Conservation (phyloP, 2,888 invertebrate genomes). For the Congeria kusceri region DNA sequence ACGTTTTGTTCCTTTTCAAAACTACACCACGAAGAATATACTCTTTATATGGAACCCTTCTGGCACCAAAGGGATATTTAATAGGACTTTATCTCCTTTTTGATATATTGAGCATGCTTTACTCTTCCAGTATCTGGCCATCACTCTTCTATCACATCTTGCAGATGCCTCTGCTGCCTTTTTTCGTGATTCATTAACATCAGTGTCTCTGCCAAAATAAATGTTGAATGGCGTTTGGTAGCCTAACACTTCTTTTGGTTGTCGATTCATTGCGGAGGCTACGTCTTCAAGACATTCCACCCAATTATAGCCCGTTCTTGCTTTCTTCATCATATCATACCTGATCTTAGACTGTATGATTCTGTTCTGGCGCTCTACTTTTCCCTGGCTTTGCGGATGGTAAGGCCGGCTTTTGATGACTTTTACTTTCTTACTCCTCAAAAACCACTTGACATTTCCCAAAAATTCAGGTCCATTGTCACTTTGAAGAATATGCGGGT, state of each 20-base stretch:
- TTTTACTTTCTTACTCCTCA: neutral
- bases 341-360: conserved; percentile 12
- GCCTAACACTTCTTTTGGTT: conserved; percentile 26
- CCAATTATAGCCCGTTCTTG: conserved; percentile 9
- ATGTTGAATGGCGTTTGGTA: conserved; percentile 19
- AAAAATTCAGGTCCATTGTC: conserved; percentile 30
- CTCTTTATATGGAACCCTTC: conserved; percentile 5
- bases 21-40: conserved; percentile 1
- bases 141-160: neutral
- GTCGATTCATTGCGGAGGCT: neutral
- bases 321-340: neutral
- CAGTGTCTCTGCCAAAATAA: conserved; percentile 11
- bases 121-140: neutral
- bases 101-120: conserved; percentile 9
- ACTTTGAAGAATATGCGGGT: conserved; percentile 3
- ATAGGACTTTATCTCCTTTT: conserved; percentile 7
- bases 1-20: neutral
- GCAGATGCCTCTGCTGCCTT: conserved; percentile 9
- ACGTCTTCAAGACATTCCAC: neutral
- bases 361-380: conserved; percentile 26
- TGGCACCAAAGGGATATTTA: conserved; percentile 4
- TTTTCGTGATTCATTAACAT: conserved; percentile 20
- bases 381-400: conserved; percentile 34
- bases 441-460: neutral
- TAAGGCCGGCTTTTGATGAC: conserved; percentile 28